Conservation (phyloP, 2,797 vertebrate species). For the Tragelaphus eurycerus region DNA sequence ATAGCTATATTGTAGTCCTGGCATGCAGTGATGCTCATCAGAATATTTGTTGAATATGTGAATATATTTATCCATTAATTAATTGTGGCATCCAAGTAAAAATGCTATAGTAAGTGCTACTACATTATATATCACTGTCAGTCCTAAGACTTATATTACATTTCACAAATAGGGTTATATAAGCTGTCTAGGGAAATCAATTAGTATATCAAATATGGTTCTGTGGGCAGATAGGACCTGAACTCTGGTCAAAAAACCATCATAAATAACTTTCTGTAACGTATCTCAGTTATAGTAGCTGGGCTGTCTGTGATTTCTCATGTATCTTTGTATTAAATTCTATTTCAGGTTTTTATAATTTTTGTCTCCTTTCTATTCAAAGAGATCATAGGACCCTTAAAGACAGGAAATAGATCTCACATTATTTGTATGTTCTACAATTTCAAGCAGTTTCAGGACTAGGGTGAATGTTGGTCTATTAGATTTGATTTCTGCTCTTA, state of each 20-base stretch:
- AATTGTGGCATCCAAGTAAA: not conserved
- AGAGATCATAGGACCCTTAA: not conserved
- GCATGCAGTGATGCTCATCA: not conserved
- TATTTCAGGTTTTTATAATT: constrained; percentile 17
- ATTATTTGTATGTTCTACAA: constrained; percentile 16
- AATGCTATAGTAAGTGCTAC: not conserved
- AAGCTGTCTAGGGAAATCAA: not conserved
- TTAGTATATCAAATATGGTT: not conserved
- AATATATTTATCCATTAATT: not conserved
- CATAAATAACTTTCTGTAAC: not conserved
- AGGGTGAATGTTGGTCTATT: not conserved
- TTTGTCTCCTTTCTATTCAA: not conserved
- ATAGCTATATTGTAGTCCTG: not conserved
- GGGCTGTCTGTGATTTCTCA: not conserved
- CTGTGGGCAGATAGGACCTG: not conserved
- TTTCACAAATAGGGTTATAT: not conserved
- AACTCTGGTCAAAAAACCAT: not conserved
- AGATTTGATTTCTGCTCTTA: not conserved
- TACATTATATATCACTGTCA: not conserved
- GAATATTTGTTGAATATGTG: not conserved
- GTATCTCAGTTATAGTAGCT: not conserved
- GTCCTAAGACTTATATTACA: not conserved
- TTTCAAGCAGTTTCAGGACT: constrained; percentile 21
- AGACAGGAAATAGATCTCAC: not conserved
- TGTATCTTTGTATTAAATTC: not conserved